Percentiles rank a stretch among this genome's conserved stretches.
phyloP scores from a whole-genome alignment of 1,140 invertebrate genomes.

The Cyphomyrmex costatus region DNA sequence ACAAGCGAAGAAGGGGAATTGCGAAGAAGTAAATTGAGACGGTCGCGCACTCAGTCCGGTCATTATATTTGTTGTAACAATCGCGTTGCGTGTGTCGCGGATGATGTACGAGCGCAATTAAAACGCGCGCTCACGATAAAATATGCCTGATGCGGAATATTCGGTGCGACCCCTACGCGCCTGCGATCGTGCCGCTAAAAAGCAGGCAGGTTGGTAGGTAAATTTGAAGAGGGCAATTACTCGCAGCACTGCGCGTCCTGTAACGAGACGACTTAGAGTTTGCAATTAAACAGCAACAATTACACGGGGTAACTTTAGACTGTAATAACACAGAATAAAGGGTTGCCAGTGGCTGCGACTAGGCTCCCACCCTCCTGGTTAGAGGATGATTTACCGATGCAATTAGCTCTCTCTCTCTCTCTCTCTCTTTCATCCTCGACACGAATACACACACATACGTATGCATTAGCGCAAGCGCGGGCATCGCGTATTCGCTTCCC shows the following conservation, averaged over 20 bases:
- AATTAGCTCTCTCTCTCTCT: constrained; percentile 83
- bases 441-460: constrained; percentile 32
- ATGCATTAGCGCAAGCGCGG: constrained; percentile 33
- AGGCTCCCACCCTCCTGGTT: constrained; percentile 84
- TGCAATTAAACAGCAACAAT: constrained; percentile 88
- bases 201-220: constrained; percentile 65
- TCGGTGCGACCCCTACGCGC: constrained; percentile 46
- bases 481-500: constrained; percentile 32
- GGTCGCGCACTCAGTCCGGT: not conserved
- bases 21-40: constrained; percentile 47
- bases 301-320: constrained; percentile 87
- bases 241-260: constrained; percentile 76
- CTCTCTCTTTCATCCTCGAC: constrained; percentile 7
- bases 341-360: constrained; percentile 83
- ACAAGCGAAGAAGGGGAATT: not conserved
- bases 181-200: constrained; percentile 70
- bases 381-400: constrained; percentile 87
- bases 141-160: constrained; percentile 63
- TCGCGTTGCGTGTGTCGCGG: constrained; percentile 58
- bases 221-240: constrained; percentile 77
- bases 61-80: constrained; percentile 56
- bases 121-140: constrained; percentile 53
- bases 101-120: constrained; percentile 62
- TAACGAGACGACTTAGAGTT: constrained; percentile 86
- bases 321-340: constrained; percentile 87